Conservation (phyloP, 2,797 vertebrate species). For the Euphonia xanthogaster region DNA sequence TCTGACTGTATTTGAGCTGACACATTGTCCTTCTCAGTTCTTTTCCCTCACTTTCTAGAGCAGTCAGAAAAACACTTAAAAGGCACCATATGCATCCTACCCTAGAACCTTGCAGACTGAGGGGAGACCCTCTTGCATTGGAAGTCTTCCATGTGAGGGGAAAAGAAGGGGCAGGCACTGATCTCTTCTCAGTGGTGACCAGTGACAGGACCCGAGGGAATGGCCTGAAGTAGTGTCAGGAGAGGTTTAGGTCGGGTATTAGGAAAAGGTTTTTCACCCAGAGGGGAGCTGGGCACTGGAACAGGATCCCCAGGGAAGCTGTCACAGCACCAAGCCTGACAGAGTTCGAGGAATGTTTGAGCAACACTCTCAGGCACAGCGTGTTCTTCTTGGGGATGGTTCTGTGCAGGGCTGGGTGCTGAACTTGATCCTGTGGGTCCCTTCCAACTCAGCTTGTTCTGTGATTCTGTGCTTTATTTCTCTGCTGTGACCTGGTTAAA, state of each 20-base stretch:
- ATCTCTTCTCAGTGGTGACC: background rate
- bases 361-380: background rate
- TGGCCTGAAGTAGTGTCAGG: too few species aligned
- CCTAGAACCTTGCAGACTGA: background rate
- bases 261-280: background rate
- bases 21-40: background rate
- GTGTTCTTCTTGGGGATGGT: background rate
- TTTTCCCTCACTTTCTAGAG: background rate
- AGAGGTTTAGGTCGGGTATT: too few species aligned
- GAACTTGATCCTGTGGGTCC: fast-evolving
- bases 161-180: background rate
- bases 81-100: background rate
- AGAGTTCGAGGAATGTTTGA: background rate
- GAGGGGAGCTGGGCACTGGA: fast-evolving
- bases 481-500: background rate
- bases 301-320: too few species aligned
- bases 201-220: fast-evolving
- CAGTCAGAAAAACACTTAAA: background rate
- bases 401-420: background rate
- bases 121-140: background rate
- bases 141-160: background rate
- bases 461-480: background rate
- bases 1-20: background rate
- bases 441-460: background rate
- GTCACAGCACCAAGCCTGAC: background rate